These are phyloP conservation scores for Crocuta crocuta DNA, from an alignment of 2,113 vertebrate species.

Conservation along the genomic window DNA sequence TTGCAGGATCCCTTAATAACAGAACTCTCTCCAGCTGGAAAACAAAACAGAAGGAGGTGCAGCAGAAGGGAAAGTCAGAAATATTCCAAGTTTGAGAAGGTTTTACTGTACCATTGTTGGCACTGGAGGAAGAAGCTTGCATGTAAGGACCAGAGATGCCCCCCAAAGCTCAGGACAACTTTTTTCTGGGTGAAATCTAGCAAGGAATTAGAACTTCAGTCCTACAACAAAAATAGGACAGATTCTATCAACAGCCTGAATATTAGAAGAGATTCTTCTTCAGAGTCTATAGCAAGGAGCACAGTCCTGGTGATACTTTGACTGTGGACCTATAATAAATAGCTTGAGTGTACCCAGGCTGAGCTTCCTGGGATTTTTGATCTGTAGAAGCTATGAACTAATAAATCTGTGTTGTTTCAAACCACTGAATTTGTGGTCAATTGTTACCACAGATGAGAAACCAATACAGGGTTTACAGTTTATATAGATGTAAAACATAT, in stretches of 20 bases:
- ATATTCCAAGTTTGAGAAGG: neutral
- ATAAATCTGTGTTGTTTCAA: neutral
- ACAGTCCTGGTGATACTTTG: neutral
- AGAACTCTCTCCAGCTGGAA: neutral
- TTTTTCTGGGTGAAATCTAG: too few species aligned
- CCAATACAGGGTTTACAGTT: neutral
- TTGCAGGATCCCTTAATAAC: neutral
- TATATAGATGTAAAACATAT: neutral
- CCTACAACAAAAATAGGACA: neutral
- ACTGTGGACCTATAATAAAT: neutral
- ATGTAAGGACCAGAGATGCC: neutral
- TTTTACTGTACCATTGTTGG: neutral
- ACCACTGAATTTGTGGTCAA: neutral
- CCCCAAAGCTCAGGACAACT: neutral
- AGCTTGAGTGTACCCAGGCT: neutral
- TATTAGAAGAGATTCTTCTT: neutral
- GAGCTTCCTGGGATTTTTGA: neutral
- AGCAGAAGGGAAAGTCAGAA: neutral
- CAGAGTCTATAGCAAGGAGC: neutral
- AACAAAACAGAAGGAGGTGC: neutral
- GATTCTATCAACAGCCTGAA: neutral
- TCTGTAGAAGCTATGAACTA: neutral
- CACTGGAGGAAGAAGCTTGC: too few species aligned
- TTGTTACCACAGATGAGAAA: neutral
- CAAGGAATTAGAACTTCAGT: neutral